Conservation (phyloP, 2,797 vertebrate genomes). For the Anableps anableps region DNA sequence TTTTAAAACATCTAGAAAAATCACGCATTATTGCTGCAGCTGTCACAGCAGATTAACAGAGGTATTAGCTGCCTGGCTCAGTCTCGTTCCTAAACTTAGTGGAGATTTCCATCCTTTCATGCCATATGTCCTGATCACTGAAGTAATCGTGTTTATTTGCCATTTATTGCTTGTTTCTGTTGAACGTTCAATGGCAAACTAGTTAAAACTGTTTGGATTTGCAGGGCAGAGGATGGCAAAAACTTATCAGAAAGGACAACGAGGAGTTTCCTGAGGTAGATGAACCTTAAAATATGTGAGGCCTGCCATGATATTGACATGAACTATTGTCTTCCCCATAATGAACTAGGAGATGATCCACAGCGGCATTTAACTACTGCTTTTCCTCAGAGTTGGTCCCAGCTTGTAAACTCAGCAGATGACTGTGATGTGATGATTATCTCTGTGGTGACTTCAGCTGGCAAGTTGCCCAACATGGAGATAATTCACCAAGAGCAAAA, state of each 20-base stretch:
- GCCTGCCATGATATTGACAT: background rate
- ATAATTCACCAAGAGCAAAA: background rate
- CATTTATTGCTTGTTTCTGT: background rate
- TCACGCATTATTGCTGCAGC: background rate
- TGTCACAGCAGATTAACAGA: background rate
- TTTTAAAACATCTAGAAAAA: background rate
- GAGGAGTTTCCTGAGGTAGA: background rate
- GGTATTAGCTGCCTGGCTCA: background rate
- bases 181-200: background rate
- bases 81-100: background rate
- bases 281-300: background rate
- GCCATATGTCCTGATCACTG: background rate
- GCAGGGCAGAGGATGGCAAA: background rate
- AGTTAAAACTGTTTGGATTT: background rate
- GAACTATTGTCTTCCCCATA: background rate
- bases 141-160: background rate
- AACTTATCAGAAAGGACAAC: background rate
- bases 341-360: background rate
- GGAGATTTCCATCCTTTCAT: background rate
- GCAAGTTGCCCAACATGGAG: background rate
- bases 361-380: background rate
- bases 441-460: background rate
- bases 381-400: background rate
- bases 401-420: conserved; percentile 1
- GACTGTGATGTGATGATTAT: background rate